These are phyloP conservation scores for Upupa epops DNA, from an alignment of 2,113 vertebrate species.

Conservation along the genomic window DNA sequence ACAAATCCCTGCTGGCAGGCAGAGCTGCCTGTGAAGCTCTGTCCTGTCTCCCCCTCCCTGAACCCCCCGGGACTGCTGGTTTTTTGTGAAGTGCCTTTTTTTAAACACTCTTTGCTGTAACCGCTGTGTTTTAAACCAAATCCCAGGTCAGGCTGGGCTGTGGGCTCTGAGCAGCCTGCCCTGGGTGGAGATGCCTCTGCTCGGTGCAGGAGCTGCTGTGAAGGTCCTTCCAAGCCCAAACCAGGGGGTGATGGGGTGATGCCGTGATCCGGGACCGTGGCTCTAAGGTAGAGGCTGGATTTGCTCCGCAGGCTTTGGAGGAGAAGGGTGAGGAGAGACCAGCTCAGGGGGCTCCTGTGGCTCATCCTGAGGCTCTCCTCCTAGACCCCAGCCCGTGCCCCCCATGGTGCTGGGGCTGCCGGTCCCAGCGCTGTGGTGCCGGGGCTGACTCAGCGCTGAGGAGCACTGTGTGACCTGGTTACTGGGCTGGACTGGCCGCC, in stretches of 20 bases:
- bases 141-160: neutral
- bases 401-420: neutral
- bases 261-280: neutral
- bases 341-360: neutral
- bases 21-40: conserved; percentile 3
- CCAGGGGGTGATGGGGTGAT: neutral
- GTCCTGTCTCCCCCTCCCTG: neutral
- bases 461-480: neutral
- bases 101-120: too few species aligned
- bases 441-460: neutral
- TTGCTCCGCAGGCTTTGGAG: neutral
- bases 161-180: neutral
- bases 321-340: neutral
- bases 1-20: conserved; percentile 29
- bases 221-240: neutral
- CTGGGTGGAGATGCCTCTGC: neutral
- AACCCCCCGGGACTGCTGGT: too few species aligned
- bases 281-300: neutral
- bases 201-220: neutral
- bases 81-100: neutral
- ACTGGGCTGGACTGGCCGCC: neutral
- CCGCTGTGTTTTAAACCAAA: too few species aligned
- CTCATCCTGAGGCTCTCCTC: neutral
- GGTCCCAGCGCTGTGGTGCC: accelerated
- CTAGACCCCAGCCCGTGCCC: neutral